These are phyloP conservation scores for Psittacula echo DNA, from an alignment of 2,797 vertebrate genomes.

Conservation along the genomic window DNA sequence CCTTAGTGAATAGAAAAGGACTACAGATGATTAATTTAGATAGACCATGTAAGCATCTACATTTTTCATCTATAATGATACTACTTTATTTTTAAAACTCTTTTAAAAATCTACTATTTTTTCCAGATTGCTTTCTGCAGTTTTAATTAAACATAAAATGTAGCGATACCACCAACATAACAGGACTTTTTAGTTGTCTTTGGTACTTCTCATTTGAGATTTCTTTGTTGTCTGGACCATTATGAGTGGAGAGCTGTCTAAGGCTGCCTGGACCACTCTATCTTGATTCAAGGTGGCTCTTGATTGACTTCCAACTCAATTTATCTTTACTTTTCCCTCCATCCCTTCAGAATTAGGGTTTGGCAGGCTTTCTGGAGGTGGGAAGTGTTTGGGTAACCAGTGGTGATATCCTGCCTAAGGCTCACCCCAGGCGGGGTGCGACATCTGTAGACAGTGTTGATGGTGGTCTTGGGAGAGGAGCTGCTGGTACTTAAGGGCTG, in stretches of 20 bases:
- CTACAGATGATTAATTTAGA: not conserved
- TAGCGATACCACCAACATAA: not conserved
- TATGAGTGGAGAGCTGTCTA: not conserved
- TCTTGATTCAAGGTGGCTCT: not conserved
- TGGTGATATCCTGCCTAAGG: not conserved
- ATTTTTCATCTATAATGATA: not conserved
- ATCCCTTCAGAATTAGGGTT: not conserved
- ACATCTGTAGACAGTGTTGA: not conserved
- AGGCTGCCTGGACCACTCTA: not conserved
- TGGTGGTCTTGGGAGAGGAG: not conserved
- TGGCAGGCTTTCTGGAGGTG: not conserved
- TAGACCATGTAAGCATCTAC: not conserved
- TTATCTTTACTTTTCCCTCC: not conserved
- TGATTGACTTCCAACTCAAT: not conserved
- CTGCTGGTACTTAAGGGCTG: not conserved
- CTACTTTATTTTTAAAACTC: not conserved
- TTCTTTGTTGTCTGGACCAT: not conserved
- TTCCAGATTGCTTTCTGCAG: not conserved
- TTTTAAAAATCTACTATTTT: not conserved
- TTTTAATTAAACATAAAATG: not conserved
- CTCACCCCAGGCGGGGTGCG: not conserved
- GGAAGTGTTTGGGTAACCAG: not conserved
- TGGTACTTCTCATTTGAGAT: not conserved
- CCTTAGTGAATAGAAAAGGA: not conserved
- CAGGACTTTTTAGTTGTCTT: not conserved